These are phyloP conservation scores for Thecocarcelia acutangulata DNA, from an alignment of 2,888 invertebrate genomes.

Conservation along the genomic window DNA sequence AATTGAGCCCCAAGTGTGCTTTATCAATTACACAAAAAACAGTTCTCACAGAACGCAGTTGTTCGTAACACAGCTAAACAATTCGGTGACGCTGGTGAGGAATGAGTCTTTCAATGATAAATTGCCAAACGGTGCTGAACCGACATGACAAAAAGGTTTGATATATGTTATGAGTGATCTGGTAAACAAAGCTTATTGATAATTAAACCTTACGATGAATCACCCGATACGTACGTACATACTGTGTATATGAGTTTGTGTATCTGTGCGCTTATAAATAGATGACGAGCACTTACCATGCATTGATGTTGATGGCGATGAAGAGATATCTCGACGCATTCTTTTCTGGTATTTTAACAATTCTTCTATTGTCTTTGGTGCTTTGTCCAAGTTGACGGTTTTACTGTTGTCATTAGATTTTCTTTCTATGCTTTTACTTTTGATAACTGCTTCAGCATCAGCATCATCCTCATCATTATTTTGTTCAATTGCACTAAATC, in stretches of 20 bases:
- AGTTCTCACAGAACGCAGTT: no score
- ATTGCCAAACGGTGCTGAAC: no score
- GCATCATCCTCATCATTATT: conserved; percentile 18
- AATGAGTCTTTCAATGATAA: no score
- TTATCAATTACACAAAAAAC: no score
- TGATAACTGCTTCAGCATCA: conserved; percentile 54
- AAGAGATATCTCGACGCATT: conserved; percentile 76
- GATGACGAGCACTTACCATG: conserved; percentile 75
- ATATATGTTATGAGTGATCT: no score
- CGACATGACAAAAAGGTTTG: no score
- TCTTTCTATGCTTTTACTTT: conserved; percentile 72
- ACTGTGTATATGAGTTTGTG: neutral
- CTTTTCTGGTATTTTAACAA: conserved; percentile 69
- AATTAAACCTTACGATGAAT: no score
- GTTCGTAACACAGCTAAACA: no score
- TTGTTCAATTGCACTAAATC: conserved; percentile 16
- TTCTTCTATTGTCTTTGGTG: conserved; percentile 62
- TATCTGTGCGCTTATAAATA: conserved; percentile 11
- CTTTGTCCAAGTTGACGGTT: conserved; percentile 44
- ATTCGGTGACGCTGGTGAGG: no score
- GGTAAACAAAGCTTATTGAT: no score
- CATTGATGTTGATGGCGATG: conserved; percentile 78
- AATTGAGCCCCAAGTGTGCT: no score
- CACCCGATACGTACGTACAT: no score
- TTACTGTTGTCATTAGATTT: conserved; percentile 72